These are phyloP conservation scores for Formica exsecta DNA, from an alignment of 1,140 invertebrate genomes.

Conservation along the genomic window DNA sequence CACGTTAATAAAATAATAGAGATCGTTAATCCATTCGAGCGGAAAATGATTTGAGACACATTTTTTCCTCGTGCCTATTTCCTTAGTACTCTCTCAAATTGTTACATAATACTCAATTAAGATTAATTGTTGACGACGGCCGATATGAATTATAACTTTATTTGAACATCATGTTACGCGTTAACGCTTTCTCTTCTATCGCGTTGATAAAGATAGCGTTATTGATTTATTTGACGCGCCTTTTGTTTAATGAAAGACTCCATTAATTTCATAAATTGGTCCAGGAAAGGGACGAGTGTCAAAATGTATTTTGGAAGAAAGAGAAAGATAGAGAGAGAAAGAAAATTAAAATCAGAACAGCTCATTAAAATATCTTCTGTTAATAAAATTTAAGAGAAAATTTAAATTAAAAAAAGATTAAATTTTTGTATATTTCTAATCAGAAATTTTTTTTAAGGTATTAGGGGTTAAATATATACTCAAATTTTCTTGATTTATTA, in stretches of 20 bases:
- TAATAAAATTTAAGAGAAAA: no score
- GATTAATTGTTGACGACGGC: constrained; percentile 18
- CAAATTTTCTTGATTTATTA: not conserved
- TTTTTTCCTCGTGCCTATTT: not conserved
- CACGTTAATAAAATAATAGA: not conserved
- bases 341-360: not conserved
- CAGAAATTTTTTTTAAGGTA: no score
- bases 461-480: no score
- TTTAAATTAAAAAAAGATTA: no score
- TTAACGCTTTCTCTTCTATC: not conserved
- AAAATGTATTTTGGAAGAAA: not conserved
- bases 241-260: constrained; percentile 11
- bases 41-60: not conserved
- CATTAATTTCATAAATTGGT: constrained; percentile 34
- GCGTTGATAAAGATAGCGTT: constrained; percentile 25
- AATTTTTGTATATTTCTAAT: no score
- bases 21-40: not conserved
- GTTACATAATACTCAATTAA: constrained; percentile 22
- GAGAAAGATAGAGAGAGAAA: no score
- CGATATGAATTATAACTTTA: constrained; percentile 13
- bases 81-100: not conserved
- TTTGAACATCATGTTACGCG: not conserved
- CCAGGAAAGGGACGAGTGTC: not conserved
- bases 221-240: constrained; percentile 17
- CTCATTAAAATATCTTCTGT: not conserved